Evolutionary conservation across 2,888 invertebrate genomes (phyloP), one percentile per base, ranked within the genome.

Genomic region (Itoplectis maculator): DNA sequence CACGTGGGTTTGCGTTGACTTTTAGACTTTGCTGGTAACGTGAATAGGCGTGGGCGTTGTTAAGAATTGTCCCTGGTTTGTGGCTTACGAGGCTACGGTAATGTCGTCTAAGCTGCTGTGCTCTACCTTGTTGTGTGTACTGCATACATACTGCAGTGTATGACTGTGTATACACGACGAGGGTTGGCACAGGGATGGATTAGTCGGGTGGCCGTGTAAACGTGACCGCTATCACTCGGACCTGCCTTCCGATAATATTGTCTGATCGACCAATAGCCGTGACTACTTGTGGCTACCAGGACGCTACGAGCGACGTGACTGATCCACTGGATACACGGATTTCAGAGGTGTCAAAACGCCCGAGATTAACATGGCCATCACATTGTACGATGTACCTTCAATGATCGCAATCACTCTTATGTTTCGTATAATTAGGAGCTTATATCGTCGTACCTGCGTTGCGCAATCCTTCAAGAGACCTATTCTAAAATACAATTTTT

Each of bases 191-290:
- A 37, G 65, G 42, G 4, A 23, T 45, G 75, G 75, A 75, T 75
- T 75, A 75, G 65, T 42, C 65, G 45, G 54, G 29, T 13, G 56
- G 65, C 42, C 75, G 65, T 75, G 75, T 75, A 75, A 74, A 74
- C 74, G 74, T 74, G 74, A 74, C 74, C 65, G 74, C 63, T 74
- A 74, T 74, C 63, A 63, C 74, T 63, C 51, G 74, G 49, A 65
- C 59, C 61, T 35, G 23, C 49, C 74, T 40, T 66, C 40, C 42
- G 75, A 75, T 75, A 65, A 65, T 66, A 75, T 75, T 75, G 75
- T 75, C 75, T 29, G 65, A 75, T 75, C 65, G 75, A 65, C 35
- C 75, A 66, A 66, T 42, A 42, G 23, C 75, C 51, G 54, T 54
- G 51, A 29, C 75, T 54, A 75, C 54, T 74, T 74, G 74, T 37